These are phyloP conservation scores for Xestia rhomboidea DNA, from an alignment of 2,888 invertebrate genomes.

Conservation along the genomic window DNA sequence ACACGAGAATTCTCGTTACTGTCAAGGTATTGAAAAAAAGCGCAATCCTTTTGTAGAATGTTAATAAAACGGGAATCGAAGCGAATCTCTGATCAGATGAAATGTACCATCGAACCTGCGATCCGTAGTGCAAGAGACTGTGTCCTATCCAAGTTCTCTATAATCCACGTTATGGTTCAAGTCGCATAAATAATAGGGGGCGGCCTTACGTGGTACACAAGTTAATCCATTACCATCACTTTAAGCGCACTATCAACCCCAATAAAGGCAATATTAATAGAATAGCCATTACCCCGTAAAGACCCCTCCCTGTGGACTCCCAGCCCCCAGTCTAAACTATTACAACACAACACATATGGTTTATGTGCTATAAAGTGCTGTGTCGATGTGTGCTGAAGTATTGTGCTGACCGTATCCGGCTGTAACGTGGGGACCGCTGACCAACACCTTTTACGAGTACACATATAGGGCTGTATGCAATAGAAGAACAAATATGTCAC, in stretches of 20 bases:
- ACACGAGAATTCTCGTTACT: background rate
- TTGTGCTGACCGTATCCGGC: conserved; percentile 12
- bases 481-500: background rate
- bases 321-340: conserved; percentile 27
- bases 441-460: conserved; percentile 13
- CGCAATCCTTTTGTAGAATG: background rate
- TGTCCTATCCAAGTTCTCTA: background rate
- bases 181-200: background rate
- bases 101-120: background rate
- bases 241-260: background rate
- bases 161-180: background rate
- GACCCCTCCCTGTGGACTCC: conserved; percentile 5
- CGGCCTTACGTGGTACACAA: too few relatives aligned
- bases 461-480: background rate
- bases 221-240: background rate
- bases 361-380: conserved; percentile 39
- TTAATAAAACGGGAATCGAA: background rate
- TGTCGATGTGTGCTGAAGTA: conserved; percentile 12
- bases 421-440: conserved; percentile 1
- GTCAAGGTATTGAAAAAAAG: background rate
- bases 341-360: conserved; percentile 25
- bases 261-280: conserved; percentile 35
- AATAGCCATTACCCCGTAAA: conserved; percentile 11
- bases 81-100: background rate
- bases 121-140: background rate